Conservation (phyloP, 2,797 vertebrate species). For the Esox masquinongy region DNA sequence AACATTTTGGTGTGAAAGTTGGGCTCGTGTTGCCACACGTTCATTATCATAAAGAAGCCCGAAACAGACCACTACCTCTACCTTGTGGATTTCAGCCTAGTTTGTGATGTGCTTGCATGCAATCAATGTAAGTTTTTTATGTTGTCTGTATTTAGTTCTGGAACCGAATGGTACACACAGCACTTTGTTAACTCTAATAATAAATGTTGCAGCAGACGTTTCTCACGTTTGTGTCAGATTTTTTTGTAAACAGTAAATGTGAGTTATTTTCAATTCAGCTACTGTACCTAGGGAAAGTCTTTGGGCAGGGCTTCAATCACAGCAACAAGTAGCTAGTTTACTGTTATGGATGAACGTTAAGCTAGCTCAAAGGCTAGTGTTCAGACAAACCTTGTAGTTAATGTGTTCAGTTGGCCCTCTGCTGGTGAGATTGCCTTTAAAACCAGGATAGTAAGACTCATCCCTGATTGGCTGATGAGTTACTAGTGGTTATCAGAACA, state of each 20-base stretch:
- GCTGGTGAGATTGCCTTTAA: too few relatives aligned
- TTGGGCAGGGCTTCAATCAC: background rate
- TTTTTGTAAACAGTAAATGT: background rate
- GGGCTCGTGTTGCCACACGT: conserved; percentile 48
- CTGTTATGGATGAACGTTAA: background rate
- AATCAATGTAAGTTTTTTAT: conserved; percentile 40
- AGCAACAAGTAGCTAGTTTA: too few relatives aligned
- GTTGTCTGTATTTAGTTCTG: conserved; percentile 38
- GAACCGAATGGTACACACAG: conserved; percentile 40
- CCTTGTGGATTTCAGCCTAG: conserved; percentile 41
- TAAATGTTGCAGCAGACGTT: conserved; percentile 56
- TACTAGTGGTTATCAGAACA: too few relatives aligned
- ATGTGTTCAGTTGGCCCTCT: background rate
- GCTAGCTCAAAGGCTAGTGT: background rate
- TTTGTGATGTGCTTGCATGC: conserved; percentile 55
- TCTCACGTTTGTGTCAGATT: conserved; percentile 3
- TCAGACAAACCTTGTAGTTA: background rate
- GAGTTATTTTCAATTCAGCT: background rate
- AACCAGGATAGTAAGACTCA: too few relatives aligned
- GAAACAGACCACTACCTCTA: conserved; percentile 61
- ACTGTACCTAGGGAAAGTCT: background rate
- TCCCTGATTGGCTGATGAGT: too few relatives aligned
- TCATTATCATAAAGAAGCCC: conserved; percentile 32
- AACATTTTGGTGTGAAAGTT: conserved; percentile 21
- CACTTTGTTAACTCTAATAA: conserved; percentile 66